Base-by-base conservation (phyloP, 1,140 invertebrate genomes). In the Drosophila sturtevanti region DNA sequence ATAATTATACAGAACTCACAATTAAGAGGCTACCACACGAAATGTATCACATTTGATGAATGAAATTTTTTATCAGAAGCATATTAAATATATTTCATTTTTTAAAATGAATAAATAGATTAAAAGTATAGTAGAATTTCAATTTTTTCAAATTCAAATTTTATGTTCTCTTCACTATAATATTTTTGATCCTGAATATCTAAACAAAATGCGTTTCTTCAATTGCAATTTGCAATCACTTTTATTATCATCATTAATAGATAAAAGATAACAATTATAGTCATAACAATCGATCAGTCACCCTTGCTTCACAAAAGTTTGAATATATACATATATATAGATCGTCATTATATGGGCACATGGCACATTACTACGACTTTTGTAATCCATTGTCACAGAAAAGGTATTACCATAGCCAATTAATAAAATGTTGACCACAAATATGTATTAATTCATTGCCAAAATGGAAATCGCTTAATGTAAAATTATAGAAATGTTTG, bases 281-380 rank as follows among this genome's bases (percentile, higher is more conserved):
- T 21, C 18, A 1, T 7, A 48, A 18, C 16, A 4, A 10, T 3
- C 38, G 14, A 48, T 62, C 60, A 62, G 27, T 44, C 60, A 62
- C 22, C 22, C 14, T 62, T 41, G 16, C 41, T 12, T 6, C 27
- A 31, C 27, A 31, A 31, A 31, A 31, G 1, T 1, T 24, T 6
- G n/a, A n/a, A n/a, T 31, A 6, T 31, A 31, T 31, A 35, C 2
- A 3, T 5, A 4, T 9, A 21, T 48, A 21, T 21, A 18, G 41
- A 18, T 18, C 12, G 41, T 16, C 7, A 18, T 18, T 44, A 3
- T 18, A 44, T 44, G 0, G 16, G 16, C 38, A 62, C 60, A 62
- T 62, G 60, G 31, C 55, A 58, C 27, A 58, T 58, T 37, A 58
- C 16, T 37, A 58, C 16, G 31, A n/a, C n/a, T 58, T 18, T 35